Evolutionary conservation across 1,140 invertebrate species (phyloP), one percentile per base, ranked within the genome.

Genomic region (Andrena cerasifolii): DNA sequence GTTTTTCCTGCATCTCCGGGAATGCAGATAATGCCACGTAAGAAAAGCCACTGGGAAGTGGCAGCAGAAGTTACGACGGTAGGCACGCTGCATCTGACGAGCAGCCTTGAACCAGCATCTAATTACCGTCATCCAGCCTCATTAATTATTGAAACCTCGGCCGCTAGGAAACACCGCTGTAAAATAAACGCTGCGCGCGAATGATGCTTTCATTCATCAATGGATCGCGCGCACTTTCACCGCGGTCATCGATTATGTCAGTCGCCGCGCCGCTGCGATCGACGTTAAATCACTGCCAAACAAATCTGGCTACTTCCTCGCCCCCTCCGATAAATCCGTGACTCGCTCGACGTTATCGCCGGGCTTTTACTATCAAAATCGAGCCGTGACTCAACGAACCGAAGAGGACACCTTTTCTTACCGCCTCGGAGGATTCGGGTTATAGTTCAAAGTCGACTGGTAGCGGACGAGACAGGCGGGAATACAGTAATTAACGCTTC

Each of bases 191-290:
- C 68, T 74, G 28, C 67, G 18, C 24, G 51, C 26, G 31, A 18
- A 28, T 10, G 67, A 68, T 47, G 68, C 61, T 53, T 80, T 77
- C 79, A 54, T 83, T 81, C 56, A 78, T 82, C 79, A 54, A 24
- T 12, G 26, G n/a, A 62, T 61, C 56, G 65, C 31, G 26, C 45
- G 45, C 33, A 82, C 82, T 82, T 83, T 83, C 80, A 79, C 79
- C 67, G 31, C n/a, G 18, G 49, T 66, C 62, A 74, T 67, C 59
- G 62, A 70, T 72, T 79, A 79, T 70, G 56, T 51, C 79, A 59
- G 54, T 49, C 51, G 36, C 33, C 36, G 3, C 21, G 31, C 14
- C 16, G 12, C 3, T 54, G 24, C 36, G 10, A 40, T 54, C 21
- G 14, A 26, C 8, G 24, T 54, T 6, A 54, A 54, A 28, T 54